Evolutionary conservation across 2,888 invertebrate genomes (phyloP).

Genomic region (Leptopilina myrica): DNA sequence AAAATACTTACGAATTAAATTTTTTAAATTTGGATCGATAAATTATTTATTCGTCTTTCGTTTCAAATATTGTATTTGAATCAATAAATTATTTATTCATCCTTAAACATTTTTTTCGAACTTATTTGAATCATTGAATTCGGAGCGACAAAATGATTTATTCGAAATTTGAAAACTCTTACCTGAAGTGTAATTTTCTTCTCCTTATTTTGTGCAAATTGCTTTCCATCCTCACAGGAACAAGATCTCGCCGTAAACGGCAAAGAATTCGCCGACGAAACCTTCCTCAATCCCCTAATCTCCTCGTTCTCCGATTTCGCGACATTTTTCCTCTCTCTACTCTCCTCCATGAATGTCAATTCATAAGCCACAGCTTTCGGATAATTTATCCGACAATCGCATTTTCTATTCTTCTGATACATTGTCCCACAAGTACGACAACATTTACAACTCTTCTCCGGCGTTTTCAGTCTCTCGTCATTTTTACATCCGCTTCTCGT

Average conservation of each 20-base stretch:
- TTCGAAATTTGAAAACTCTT: slow-evolving; percentile 6
- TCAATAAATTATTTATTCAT: too few relatives aligned
- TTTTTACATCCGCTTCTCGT: background rate
- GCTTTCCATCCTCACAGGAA: slow-evolving; percentile 60
- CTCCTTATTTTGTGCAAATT: slow-evolving; percentile 44
- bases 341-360: slow-evolving; percentile 71
- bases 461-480: slow-evolving; percentile 47
- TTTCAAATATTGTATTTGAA: too few relatives aligned
- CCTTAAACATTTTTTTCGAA: too few relatives aligned
- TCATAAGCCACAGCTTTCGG: slow-evolving; percentile 77
- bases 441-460: slow-evolving; percentile 56
- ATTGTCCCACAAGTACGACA: slow-evolving; percentile 67
- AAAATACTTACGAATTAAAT: too few relatives aligned
- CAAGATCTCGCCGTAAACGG: slow-evolving; percentile 55
- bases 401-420: slow-evolving; percentile 65
- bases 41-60: too few relatives aligned
- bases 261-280: slow-evolving; percentile 50
- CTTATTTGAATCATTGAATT: too few relatives aligned
- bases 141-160: too few relatives aligned
- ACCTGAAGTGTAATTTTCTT: slow-evolving; percentile 65
- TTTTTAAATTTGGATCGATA: too few relatives aligned
- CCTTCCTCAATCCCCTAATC: slow-evolving; percentile 45
- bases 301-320: slow-evolving; percentile 43
- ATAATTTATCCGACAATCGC: slow-evolving; percentile 65
- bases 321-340: slow-evolving; percentile 50